Evolutionary conservation across 2,888 invertebrate genomes (phyloP).

Genomic region (Drosophila nigritarsus): DNA sequence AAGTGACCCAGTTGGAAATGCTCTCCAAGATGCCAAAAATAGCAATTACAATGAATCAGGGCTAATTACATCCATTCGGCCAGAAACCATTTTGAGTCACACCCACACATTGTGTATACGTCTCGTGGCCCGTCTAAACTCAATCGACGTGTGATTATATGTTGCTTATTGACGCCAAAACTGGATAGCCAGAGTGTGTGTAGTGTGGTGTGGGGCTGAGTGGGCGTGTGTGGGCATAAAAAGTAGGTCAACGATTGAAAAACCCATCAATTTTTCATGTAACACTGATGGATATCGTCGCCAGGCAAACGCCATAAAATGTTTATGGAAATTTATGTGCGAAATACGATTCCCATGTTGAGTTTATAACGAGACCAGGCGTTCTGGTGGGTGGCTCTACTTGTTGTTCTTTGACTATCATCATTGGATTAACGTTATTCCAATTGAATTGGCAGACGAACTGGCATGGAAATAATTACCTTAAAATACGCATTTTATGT

Average conservation of each 20-base stretch:
- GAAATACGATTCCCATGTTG: constrained; percentile 40
- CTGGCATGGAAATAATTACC: constrained; percentile 67
- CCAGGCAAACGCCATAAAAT: constrained; percentile 47
- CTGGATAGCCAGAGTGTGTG: background rate
- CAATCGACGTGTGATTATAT: constrained; percentile 39
- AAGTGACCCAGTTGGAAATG: constrained; percentile 47
- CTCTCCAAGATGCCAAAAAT: constrained; percentile 31
- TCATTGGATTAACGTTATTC: constrained; percentile 71
- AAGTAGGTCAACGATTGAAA: constrained; percentile 75
- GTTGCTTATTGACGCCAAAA: constrained; percentile 24
- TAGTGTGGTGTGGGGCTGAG: background rate
- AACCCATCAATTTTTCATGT: constrained; percentile 56
- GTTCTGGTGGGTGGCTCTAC: background rate
- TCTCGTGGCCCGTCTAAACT: constrained; percentile 2
- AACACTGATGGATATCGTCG: constrained; percentile 51
- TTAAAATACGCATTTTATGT: constrained; percentile 35
- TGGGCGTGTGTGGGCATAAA: constrained; percentile 12
- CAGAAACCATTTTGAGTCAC: constrained; percentile 8
- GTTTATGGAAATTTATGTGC: constrained; percentile 52
- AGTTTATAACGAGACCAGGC: constrained; percentile 51
- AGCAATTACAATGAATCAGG: constrained; percentile 48
- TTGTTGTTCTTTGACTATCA: constrained; percentile 5
- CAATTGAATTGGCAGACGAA: constrained; percentile 55
- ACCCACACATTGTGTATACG: constrained; percentile 37
- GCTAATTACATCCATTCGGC: constrained; percentile 36